Percentiles rank a stretch among this genome's conserved stretches.
Evolutionary conservation across 2,797 vertebrate genomes (phyloP).

Genomic region (Myotis myotis): DNA sequence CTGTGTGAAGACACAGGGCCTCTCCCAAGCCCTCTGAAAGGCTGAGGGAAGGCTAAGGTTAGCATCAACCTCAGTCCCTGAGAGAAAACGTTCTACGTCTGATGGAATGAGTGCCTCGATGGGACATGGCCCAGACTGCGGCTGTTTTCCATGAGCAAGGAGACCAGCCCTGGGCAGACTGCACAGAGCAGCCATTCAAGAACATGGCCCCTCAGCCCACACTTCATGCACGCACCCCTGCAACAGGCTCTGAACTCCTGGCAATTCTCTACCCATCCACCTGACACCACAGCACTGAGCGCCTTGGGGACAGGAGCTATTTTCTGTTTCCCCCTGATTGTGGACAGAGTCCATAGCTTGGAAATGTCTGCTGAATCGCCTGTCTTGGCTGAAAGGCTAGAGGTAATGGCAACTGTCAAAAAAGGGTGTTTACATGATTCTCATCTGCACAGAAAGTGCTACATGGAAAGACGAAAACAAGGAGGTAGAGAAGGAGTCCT

Average conservation of each 20-base stretch:
- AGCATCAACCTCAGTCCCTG: background rate
- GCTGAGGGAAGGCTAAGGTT: background rate
- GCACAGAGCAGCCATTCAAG: background rate
- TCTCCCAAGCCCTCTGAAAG: background rate
- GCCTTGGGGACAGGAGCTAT: background rate
- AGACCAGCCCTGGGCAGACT: background rate
- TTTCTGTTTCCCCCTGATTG: background rate
- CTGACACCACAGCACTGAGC: background rate
- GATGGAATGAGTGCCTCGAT: background rate
- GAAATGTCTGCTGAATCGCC: background rate
- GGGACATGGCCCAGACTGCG: accelerated
- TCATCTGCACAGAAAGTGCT: background rate
- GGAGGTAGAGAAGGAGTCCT: background rate
- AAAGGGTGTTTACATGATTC: background rate
- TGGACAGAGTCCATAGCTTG: no score
- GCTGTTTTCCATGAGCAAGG: background rate
- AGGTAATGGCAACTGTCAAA: background rate
- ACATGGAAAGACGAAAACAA: background rate
- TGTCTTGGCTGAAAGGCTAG: background rate
- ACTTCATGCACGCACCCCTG: no score
- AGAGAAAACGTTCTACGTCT: background rate
- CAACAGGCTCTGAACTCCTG: background rate
- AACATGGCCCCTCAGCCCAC: background rate
- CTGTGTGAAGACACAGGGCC: background rate
- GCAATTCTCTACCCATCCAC: background rate